phyloP scores from a whole-genome alignment of 2,113 vertebrate species.

The Misgurnus mizolepis region DNA sequence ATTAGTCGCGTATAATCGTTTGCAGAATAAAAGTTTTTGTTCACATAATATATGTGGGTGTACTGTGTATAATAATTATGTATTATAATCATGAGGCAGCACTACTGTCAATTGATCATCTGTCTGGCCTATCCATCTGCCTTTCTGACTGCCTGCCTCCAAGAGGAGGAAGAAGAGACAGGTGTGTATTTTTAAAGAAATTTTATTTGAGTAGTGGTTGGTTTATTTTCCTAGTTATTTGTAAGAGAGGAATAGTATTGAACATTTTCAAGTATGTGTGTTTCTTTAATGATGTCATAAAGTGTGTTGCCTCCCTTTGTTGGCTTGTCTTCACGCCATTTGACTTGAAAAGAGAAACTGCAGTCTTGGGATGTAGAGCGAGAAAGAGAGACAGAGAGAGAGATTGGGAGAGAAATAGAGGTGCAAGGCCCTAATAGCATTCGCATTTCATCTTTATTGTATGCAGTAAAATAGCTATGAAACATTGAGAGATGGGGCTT shows the following conservation, averaged over 20 bases:
- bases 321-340: constrained; percentile 13
- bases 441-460: constrained; percentile 72
- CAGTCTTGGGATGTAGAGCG: constrained; percentile 1
- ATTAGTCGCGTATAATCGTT: too few relatives aligned
- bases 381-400: not conserved
- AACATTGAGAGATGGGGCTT: constrained; percentile 54
- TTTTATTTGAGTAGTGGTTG: not conserved
- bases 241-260: not conserved
- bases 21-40: too few relatives aligned
- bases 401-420: constrained; percentile 13
- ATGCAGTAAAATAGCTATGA: constrained; percentile 64
- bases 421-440: constrained; percentile 51
- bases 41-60: too few relatives aligned
- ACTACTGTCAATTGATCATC: too few relatives aligned
- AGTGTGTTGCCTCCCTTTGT: constrained; percentile 21
- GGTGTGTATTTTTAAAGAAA: constrained; percentile 14
- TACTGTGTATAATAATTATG: too few relatives aligned
- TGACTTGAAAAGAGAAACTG: constrained; percentile 26
- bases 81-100: too few relatives aligned
- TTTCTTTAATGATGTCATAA: constrained; percentile 37
- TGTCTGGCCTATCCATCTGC: not conserved
- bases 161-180: not conserved
- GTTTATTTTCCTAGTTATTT: not conserved
- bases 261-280: constrained; percentile 1
- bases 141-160: not conserved